Evolutionary conservation across 2,797 vertebrate genomes (phyloP).

Genomic region (Ficedula albicollis): DNA sequence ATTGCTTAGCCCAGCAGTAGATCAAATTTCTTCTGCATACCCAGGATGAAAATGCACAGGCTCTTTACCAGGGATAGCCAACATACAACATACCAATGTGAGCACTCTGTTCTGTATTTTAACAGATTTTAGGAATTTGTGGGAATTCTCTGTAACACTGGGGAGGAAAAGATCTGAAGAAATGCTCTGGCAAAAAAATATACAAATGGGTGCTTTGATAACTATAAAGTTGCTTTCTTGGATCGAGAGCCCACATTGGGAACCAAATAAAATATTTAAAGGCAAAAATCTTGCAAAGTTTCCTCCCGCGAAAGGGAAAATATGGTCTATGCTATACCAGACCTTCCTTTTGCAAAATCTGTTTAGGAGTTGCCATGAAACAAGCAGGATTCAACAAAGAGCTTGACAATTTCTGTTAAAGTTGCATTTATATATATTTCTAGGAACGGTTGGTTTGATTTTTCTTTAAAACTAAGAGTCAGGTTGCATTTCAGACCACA

Average conservation of each 20-base stretch:
- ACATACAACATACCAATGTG: neutral
- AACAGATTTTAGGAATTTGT: constrained; percentile 65
- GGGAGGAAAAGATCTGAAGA: constrained; percentile 60
- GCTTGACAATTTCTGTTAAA: neutral
- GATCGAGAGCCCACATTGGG: neutral
- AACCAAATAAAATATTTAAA: constrained; percentile 69
- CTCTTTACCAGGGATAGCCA: constrained; percentile 40
- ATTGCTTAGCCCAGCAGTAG: constrained; percentile 54
- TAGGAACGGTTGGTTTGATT: neutral
- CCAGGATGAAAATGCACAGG: constrained; percentile 51
- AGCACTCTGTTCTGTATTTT: constrained; percentile 47
- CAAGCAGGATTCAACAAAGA: constrained; percentile 24
- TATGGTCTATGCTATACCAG: constrained; percentile 7
- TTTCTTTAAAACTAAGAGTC: constrained; percentile 25
- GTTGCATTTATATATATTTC: neutral
- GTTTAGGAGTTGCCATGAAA: constrained; percentile 13
- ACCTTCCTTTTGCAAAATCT: constrained; percentile 16
- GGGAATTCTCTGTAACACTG: constrained; percentile 43
- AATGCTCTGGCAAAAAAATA: constrained; percentile 41
- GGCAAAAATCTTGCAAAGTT: constrained; percentile 44
- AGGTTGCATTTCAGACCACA: constrained; percentile 51
- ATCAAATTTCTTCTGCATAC: constrained; percentile 51
- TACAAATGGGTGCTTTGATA: constrained; percentile 55
- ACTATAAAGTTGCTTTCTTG: constrained; percentile 61
- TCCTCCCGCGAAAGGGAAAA: constrained; percentile 40